Conservation (phyloP, 2,113 vertebrate genomes). For the Synchiropus splendidus region DNA sequence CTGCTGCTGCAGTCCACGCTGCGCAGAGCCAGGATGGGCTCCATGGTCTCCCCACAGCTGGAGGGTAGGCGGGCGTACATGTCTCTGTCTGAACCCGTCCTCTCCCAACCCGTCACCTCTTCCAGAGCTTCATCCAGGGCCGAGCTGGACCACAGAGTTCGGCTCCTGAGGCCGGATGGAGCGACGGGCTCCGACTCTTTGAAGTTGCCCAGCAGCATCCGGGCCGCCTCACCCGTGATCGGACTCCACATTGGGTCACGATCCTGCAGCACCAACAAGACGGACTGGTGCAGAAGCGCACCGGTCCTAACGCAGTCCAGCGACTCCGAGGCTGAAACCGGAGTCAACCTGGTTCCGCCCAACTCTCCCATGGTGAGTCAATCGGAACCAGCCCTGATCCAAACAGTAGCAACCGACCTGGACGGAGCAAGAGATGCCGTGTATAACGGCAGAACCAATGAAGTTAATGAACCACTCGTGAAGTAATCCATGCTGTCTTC, state of each 20-base stretch:
- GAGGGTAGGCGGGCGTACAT: conserved; percentile 30
- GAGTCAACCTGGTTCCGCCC: conserved; percentile 58
- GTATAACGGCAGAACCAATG: too few relatives aligned
- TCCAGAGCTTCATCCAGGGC: conserved; percentile 59
- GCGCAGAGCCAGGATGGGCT: conserved; percentile 23
- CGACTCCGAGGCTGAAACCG: conserved; percentile 50
- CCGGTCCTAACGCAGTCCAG: conserved; percentile 47
- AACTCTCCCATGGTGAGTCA: conserved; percentile 61
- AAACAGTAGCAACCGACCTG: too few relatives aligned
- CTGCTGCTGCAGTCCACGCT: conserved; percentile 43
- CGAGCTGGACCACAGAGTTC: conserved; percentile 32
- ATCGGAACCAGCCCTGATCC: too few relatives aligned
- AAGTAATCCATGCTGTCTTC: too few relatives aligned
- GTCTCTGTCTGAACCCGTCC: conserved; percentile 50
- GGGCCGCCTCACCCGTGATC: conserved; percentile 19
- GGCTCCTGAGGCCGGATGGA: conserved; percentile 54
- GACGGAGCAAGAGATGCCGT: too few relatives aligned
- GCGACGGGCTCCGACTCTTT: conserved; percentile 48
- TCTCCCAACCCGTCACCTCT: conserved; percentile 55
- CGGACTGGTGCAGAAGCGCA: conserved; percentile 42
- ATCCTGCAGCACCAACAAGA: conserved; percentile 1
- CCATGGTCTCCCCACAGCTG: conserved; percentile 25
- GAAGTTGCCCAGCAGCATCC: conserved; percentile 48
- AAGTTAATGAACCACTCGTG: too few relatives aligned
- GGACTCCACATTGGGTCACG: conserved; percentile 20